These are phyloP conservation scores for Eidolon dupreanum DNA, from an alignment of 2,797 vertebrate genomes.

Conservation along the genomic window DNA sequence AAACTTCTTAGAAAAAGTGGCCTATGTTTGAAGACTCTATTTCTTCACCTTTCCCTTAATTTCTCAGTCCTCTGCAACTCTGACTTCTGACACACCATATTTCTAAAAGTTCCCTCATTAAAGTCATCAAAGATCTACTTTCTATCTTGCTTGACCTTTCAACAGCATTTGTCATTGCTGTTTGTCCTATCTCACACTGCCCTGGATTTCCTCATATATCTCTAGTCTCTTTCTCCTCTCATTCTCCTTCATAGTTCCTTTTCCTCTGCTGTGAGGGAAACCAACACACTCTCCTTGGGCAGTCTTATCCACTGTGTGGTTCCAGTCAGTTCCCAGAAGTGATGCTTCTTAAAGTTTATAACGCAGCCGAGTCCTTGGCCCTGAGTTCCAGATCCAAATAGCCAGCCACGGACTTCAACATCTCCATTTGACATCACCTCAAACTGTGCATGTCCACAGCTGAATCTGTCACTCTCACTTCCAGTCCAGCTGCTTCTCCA, in stretches of 20 bases:
- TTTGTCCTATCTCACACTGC: not conserved
- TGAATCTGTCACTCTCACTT: not conserved
- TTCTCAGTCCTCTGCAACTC: not conserved
- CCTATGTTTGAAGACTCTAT: not conserved
- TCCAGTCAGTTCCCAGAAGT: not conserved
- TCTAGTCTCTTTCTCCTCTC: not conserved
- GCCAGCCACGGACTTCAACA: not conserved
- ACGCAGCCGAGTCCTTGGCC: not conserved
- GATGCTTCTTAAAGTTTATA: not conserved
- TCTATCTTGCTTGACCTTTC: not conserved
- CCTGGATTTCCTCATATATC: not conserved
- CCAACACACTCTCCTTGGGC: not conserved
- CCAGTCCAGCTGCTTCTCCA: not conserved
- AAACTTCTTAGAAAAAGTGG: not conserved
- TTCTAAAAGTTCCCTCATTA: not conserved
- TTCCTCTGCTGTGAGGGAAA: not conserved
- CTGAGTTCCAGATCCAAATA: not conserved
- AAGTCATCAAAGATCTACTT: not conserved
- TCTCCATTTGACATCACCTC: not conserved
- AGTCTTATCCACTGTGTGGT: not conserved
- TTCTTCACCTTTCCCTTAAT: not conserved
- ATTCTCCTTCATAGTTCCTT: not conserved
- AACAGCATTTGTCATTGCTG: not conserved
- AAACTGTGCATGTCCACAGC: not conserved
- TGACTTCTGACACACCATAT: not conserved